Evolutionary conservation across 2,797 vertebrate genomes (phyloP).

Genomic region (Borostomias antarcticus): DNA sequence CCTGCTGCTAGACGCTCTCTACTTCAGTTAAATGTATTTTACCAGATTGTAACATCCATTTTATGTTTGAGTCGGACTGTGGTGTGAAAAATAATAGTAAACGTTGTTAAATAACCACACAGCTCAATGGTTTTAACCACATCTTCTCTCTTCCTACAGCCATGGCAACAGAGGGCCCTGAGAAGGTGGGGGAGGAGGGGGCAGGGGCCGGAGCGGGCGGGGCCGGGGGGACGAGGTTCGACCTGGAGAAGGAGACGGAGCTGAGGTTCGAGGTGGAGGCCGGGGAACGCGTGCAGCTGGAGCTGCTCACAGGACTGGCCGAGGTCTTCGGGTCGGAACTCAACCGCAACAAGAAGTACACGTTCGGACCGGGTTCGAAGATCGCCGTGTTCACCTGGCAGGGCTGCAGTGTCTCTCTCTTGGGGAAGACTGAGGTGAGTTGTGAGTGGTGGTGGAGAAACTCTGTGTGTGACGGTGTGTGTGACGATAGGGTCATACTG

Average conservation of each 20-base stretch:
- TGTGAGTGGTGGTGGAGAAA: no score
- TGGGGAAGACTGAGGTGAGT: slow-evolving; percentile 90
- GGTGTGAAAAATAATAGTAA: no score
- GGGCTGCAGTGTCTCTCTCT: slow-evolving; percentile 90
- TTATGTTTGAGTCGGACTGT: no score
- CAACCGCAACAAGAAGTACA: slow-evolving; percentile 96
- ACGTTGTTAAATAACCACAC: no score
- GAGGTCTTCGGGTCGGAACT: slow-evolving; percentile 97
- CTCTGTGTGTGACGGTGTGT: not conserved
- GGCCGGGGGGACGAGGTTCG: slow-evolving; percentile 75
- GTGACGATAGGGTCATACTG: no score
- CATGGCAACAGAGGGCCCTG: slow-evolving; percentile 73
- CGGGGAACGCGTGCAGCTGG: slow-evolving; percentile 87
- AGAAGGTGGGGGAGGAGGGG: slow-evolving; percentile 72
- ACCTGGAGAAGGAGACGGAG: slow-evolving; percentile 95
- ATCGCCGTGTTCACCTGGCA: slow-evolving; percentile 99
- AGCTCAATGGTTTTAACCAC: no score
- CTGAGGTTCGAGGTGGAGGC: slow-evolving; percentile 96
- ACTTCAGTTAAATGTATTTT: no score
- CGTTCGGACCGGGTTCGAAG: slow-evolving; percentile 91
- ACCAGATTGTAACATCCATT: no score
- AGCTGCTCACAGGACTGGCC: slow-evolving; percentile 89
- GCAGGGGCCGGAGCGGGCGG: slow-evolving; percentile 67
- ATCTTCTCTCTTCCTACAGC: slow-evolving; percentile 35
- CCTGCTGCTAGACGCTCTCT: no score